Base-by-base conservation (phyloP, 1,140 invertebrate species). In the Nephila pilipes region DNA sequence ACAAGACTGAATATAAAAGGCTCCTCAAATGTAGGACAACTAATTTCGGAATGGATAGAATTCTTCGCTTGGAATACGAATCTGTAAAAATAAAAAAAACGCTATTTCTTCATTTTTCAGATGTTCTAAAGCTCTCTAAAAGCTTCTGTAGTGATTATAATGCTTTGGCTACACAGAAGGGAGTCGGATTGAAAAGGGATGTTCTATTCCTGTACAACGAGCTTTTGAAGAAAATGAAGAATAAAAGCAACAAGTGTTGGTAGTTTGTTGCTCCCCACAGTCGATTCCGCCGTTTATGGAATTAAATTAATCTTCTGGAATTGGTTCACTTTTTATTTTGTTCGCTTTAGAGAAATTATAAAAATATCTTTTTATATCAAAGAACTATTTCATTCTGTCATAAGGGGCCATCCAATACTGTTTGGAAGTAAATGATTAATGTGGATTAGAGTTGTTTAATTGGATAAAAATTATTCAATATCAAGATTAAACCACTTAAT, bases 21-120 rank as follows among this genome's bases (percentile, higher is more conserved):
- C 25, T 22, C 6, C 29, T n/a, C 25, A 20, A 63, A 87, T 87
- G 85, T 87, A 60, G 85, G 85, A 36, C 85, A 85, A 58, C 83
- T 85, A 58, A 57, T 25, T 29, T 58, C 12, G 54, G 83, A 57
- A 85, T 58, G 6, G 83, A 57, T 25, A 32, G 29, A n/a, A 55
- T 29, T 36, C 36, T 57, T 57, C 57, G 85, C 32, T n/a, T 81
- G 25, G n/a, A 54, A 18, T 10, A 2, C 54, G 25, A 83, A 57
- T 20, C 16, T 54, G 14, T n/a, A 65, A 65, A n/a, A 65, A 63
- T 38, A 81, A 80, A 46, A 25, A 75, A 18, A 29, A 29, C 32
- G 29, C 69, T 29, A 36, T 75, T 75, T 75, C 69, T 75, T 75
- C 16, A 32, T 29, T 75, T 75, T 75, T 75, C 2, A 22, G 32